These are phyloP conservation scores for Lingula anatina DNA, from an alignment of 2,888 invertebrate genomes.

Conservation along the genomic window DNA sequence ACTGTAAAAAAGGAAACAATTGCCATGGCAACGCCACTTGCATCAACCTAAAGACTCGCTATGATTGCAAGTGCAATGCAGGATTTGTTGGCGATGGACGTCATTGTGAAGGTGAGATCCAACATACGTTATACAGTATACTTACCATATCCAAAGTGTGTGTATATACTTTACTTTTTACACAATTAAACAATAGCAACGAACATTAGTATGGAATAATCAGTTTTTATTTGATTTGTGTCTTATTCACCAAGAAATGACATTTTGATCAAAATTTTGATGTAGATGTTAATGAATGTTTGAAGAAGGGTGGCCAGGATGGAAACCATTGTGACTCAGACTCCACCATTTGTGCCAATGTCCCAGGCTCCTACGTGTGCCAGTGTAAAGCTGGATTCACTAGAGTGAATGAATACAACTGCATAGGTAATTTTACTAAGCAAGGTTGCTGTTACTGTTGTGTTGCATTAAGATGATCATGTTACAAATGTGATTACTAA, in stretches of 20 bases:
- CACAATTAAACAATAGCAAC: no score
- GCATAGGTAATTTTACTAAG: conserved; percentile 39
- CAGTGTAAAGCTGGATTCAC: conserved; percentile 75
- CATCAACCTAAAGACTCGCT: conserved; percentile 84
- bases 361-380: conserved; percentile 75
- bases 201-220: no score
- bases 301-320: conserved; percentile 58
- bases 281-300: conserved; percentile 81
- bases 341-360: conserved; percentile 79
- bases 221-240: no score
- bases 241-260: no score
- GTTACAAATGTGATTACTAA: no score
- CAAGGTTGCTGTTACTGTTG: no score
- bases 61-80: conserved; percentile 78
- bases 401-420: conserved; percentile 26
- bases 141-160: no score
- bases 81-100: conserved; percentile 83
- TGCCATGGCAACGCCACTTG: conserved; percentile 89
- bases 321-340: conserved; percentile 80
- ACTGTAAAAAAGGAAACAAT: conserved; percentile 76
- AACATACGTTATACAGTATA: no score
- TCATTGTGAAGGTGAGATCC: conserved; percentile 47
- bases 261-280: conserved; percentile 27
- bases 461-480: no score
- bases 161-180: no score